These are phyloP conservation scores for Hemibagrus wyckioides DNA, from an alignment of 2,113 vertebrate species.

Conservation along the genomic window DNA sequence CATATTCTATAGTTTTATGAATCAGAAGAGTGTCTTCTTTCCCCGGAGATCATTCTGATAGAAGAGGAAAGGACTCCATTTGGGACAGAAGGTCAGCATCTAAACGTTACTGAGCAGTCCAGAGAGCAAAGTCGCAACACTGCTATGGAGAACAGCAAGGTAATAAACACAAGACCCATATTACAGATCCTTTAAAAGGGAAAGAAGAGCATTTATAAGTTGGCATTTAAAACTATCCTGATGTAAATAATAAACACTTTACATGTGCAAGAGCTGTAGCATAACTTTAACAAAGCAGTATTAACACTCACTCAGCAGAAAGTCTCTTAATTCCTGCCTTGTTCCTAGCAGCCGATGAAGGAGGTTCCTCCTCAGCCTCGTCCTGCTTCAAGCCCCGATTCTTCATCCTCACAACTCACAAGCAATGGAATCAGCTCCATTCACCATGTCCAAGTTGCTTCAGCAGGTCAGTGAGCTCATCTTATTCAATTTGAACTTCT, in stretches of 20 bases:
- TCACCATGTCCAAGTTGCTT: constrained; percentile 70
- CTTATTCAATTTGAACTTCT: neutral
- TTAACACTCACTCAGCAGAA: neutral
- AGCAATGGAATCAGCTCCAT: constrained; percentile 58
- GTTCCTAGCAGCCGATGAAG: constrained; percentile 71
- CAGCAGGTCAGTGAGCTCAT: constrained; percentile 64
- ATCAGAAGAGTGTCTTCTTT: neutral
- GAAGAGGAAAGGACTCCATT: constrained; percentile 49
- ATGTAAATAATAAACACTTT: neutral
- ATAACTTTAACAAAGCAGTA: neutral
- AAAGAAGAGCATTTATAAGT: neutral
- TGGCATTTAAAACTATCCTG: neutral
- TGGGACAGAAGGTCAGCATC: constrained; percentile 16
- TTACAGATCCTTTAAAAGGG: neutral
- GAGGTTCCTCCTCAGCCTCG: constrained; percentile 69
- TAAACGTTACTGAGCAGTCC: neutral
- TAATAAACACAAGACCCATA: constrained; percentile 51
- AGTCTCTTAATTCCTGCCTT: constrained; percentile 42
- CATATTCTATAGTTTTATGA: constrained; percentile 3
- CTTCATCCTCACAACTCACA: constrained; percentile 43
- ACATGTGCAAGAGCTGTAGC: neutral
- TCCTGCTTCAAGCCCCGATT: constrained; percentile 40
- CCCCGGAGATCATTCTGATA: constrained; percentile 32
- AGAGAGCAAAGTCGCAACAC: constrained; percentile 13
- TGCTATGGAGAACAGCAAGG: constrained; percentile 74